Evolutionary conservation across 2,888 invertebrate species (phyloP).

Genomic region (Stenchaetothrips biformis): DNA sequence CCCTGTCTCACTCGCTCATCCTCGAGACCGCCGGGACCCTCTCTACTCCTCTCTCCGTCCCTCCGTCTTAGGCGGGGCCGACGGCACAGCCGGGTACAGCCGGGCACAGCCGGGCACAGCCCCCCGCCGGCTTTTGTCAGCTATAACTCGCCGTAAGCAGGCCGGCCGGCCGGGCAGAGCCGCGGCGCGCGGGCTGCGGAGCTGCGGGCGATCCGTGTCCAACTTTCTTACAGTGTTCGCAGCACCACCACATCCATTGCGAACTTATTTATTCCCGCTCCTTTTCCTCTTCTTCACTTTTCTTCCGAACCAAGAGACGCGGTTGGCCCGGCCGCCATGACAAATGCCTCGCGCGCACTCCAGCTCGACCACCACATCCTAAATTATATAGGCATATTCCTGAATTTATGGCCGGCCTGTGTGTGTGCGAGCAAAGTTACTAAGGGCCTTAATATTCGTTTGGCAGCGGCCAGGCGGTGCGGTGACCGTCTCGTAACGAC

Average conservation of each 20-base stretch:
- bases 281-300: no score
- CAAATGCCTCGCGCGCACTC: no score
- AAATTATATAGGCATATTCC: slow-evolving; percentile 20
- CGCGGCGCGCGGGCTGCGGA: no score
- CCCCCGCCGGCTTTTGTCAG: slow-evolving; percentile 18
- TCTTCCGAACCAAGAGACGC: no score
- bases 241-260: no score
- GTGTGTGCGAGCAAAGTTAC: background rate
- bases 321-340: no score
- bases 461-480: no score
- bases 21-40: background rate
- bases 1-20: background rate
- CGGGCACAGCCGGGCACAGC: background rate
- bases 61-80: background rate
- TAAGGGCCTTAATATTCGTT: slow-evolving; percentile 4
- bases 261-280: no score
- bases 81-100: background rate
- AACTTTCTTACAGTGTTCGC: no score
- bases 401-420: background rate
- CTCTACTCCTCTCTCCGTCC: background rate
- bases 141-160: slow-evolving; percentile 21
- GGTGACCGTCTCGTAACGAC: no score
- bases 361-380: background rate
- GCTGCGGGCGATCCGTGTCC: no score
- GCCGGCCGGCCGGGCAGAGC: background rate